A percentile compares a stretch with the other conserved stretches of the same genome.
These are phyloP conservation scores for Alosa alosa DNA, from an alignment of 2,113 vertebrate genomes.

Conservation along the genomic window DNA sequence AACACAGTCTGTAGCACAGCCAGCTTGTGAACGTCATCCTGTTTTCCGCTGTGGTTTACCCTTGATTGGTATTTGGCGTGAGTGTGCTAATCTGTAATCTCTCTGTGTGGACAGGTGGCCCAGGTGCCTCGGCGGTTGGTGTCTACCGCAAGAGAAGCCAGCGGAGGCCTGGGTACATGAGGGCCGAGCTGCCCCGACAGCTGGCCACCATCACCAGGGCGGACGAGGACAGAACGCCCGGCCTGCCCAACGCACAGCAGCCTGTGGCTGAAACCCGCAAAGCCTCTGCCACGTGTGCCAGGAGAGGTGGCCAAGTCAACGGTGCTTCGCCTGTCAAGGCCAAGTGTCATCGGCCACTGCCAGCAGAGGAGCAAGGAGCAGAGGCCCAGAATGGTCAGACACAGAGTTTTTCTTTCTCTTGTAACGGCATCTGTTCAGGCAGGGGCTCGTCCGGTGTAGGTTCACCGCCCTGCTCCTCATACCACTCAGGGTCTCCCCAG, in stretches of 20 bases:
- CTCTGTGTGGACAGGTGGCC: constrained; percentile 58
- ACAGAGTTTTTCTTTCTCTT: not conserved
- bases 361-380: not conserved
- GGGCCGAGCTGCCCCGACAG: constrained; percentile 56
- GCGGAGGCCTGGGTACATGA: constrained; percentile 79
- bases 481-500: not conserved
- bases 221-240: constrained; percentile 33
- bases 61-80: constrained; percentile 32
- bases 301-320: not conserved
- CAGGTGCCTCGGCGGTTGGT: constrained; percentile 54
- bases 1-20: not conserved
- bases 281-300: not conserved
- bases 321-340: not conserved
- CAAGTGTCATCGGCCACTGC: not conserved
- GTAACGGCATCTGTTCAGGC: not conserved
- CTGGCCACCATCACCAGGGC: constrained; percentile 32
- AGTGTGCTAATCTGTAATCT: constrained; percentile 63
- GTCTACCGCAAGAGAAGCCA: constrained; percentile 66
- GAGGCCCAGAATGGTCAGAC: not conserved
- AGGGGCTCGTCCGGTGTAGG: not conserved
- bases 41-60: not conserved
- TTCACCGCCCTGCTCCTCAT: not conserved
- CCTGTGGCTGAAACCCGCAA: constrained; percentile 17
- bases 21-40: not conserved
- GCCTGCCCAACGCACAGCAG: constrained; percentile 47